Percentiles rank a stretch among this genome's conserved stretches.
Evolutionary conservation across 2,888 invertebrate species (phyloP).

Genomic region (Drosophila paranaensis): DNA sequence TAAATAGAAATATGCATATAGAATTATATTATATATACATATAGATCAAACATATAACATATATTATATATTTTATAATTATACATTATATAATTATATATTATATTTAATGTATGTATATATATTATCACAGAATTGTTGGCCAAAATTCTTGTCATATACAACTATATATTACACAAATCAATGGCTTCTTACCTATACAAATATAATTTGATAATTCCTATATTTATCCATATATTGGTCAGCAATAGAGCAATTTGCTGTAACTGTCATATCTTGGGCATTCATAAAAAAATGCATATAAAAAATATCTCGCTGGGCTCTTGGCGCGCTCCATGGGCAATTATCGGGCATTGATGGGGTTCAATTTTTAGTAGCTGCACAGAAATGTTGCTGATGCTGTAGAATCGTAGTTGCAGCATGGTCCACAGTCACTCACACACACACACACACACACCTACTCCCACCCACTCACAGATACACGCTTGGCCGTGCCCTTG

Average conservation of each 20-base stretch:
- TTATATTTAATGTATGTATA: too few species aligned
- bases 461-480: neutral
- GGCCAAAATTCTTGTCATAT: too few species aligned
- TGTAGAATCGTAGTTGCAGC: slow-evolving; percentile 37
- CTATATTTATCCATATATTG: neutral
- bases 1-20: too few species aligned
- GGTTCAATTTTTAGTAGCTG: slow-evolving; percentile 16
- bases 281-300: neutral
- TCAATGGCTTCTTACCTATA: neutral
- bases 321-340: slow-evolving; percentile 18
- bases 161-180: too few species aligned
- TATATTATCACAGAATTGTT: too few species aligned
- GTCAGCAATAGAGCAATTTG: neutral
- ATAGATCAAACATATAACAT: too few species aligned
- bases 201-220: neutral
- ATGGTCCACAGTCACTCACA: slow-evolving; percentile 10
- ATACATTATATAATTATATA: too few species aligned
- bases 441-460: slow-evolving; percentile 2
- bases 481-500: neutral
- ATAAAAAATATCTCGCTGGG: too few species aligned
- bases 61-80: too few species aligned
- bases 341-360: slow-evolving; percentile 43
- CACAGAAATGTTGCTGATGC: slow-evolving; percentile 29
- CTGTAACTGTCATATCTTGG: neutral
- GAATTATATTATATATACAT: too few species aligned